phyloP scores from a whole-genome alignment of 2,888 invertebrate genomes.

The Volucella bombylans region DNA sequence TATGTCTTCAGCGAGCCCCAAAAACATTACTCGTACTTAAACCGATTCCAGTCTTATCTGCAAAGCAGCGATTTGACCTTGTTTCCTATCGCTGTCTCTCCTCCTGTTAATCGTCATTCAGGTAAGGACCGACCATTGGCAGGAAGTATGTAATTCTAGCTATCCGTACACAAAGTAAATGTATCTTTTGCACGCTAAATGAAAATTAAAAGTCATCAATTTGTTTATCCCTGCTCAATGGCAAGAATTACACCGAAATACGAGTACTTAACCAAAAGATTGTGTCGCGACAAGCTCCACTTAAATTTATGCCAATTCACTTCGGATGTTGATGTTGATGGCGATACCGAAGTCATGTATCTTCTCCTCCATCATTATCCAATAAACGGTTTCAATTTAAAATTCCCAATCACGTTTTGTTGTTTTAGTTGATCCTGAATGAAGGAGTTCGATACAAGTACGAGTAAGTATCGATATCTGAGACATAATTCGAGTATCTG shows the following conservation, averaged over 20 bases:
- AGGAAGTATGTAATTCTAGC: conserved; percentile 18
- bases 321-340: too few species aligned
- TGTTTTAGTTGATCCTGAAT: background rate
- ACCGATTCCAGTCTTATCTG: background rate
- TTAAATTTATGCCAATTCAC: background rate
- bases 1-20: background rate
- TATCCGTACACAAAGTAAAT: conserved; percentile 1
- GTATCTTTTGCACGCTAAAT: conserved; percentile 33
- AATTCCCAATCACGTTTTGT: conserved; percentile 40
- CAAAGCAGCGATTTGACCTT: conserved; percentile 6
- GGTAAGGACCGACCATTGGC: conserved; percentile 7
- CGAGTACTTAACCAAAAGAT: background rate
- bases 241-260: conserved; percentile 4
- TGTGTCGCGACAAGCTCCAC: background rate
- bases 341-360: background rate
- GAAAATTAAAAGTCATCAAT: conserved; percentile 19
- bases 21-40: background rate
- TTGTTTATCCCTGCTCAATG: conserved; percentile 22
- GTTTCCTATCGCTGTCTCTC: background rate
- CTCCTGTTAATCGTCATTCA: conserved; percentile 6
- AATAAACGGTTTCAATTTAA: conserved; percentile 43
- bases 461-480: conserved; percentile 11
- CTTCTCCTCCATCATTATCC: conserved; percentile 12
- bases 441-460: background rate
- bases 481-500: background rate